Conservation (phyloP, 2,797 vertebrate genomes). For the Enteromius treurensis region DNA sequence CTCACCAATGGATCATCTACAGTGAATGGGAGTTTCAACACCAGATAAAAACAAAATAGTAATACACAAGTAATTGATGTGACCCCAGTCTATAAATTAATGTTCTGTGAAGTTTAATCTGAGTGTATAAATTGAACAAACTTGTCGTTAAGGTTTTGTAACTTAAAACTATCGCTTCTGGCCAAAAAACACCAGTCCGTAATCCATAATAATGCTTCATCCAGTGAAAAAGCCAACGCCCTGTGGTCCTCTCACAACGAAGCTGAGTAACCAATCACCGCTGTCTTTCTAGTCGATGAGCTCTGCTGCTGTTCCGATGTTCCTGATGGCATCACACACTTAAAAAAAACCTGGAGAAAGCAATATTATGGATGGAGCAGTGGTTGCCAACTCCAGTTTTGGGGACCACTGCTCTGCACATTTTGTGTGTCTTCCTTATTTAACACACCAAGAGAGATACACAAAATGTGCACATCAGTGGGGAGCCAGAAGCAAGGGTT, state of each 20-base stretch:
- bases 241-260: neutral
- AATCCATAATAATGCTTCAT: neutral
- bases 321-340: neutral
- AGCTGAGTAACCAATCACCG: neutral
- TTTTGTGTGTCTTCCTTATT: neutral
- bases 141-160: neutral
- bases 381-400: neutral
- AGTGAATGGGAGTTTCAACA: neutral
- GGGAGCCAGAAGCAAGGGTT: neutral
- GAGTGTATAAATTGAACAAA: neutral
- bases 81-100: neutral
- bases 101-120: neutral
- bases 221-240: neutral
- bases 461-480: neutral
- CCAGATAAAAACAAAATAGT: neutral
- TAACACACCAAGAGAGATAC: neutral
- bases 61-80: neutral
- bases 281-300: neutral
- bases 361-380: neutral
- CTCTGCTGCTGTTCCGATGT: neutral
- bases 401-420: neutral
- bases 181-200: neutral
- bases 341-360: neutral
- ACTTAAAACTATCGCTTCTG: neutral
- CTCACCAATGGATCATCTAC: neutral